Conservation (phyloP, 2,888 invertebrate species). For the Eutolmus rufibarbis region DNA sequence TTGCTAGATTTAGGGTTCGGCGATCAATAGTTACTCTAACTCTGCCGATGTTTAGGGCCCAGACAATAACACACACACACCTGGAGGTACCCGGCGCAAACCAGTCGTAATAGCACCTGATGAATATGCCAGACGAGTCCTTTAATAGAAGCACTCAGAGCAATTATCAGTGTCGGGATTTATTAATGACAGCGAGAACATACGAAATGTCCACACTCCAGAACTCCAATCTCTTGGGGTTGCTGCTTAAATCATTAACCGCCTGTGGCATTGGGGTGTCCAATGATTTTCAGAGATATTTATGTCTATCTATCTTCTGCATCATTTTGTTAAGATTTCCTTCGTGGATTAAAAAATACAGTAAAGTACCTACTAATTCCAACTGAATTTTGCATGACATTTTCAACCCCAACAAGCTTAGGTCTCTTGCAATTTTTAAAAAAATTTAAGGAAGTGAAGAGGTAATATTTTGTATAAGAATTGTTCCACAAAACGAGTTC, state of each 20-base stretch:
- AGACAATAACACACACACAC: not conserved
- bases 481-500: too few relatives aligned
- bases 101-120: conserved; percentile 23
- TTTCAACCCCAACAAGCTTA: too few relatives aligned
- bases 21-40: conserved; percentile 26
- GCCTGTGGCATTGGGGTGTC: not conserved
- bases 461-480: too few relatives aligned
- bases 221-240: not conserved
- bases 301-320: too few relatives aligned
- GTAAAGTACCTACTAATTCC: too few relatives aligned
- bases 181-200: conserved; percentile 28
- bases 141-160: conserved; percentile 12
- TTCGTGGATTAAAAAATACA: too few relatives aligned
- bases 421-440: too few relatives aligned
- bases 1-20: not conserved
- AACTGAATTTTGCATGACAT: too few relatives aligned
- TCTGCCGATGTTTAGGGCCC: not conserved
- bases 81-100: not conserved
- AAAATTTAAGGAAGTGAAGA: too few relatives aligned
- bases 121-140: conserved; percentile 10
- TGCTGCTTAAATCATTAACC: not conserved
- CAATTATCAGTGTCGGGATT: conserved; percentile 14
- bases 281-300: not conserved
- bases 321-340: too few relatives aligned
- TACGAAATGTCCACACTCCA: conserved; percentile 10